Base-by-base conservation (phyloP, 1,140 invertebrate genomes). In the Helicoverpa zea region DNA sequence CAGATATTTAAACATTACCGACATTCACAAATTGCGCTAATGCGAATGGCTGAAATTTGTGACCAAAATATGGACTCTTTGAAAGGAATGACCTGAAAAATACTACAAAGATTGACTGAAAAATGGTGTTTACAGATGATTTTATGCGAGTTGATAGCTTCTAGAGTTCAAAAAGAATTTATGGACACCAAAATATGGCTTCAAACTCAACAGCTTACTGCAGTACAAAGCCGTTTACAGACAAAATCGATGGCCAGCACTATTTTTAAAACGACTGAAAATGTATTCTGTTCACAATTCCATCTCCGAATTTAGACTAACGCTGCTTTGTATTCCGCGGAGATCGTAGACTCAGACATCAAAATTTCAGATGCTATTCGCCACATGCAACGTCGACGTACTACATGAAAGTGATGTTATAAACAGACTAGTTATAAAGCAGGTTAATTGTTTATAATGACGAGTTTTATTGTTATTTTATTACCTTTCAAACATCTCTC, bases 221-320 rank as follows among this genome's bases (percentile, higher is more conserved):
- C 59, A 35, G 29, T 63, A 63, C 30, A 70, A 72, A 23, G 16
- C 13, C 14, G 5, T 2, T 10, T 12, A 5, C 58, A 75, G 73
- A 75, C 58, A 29, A 63, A 76, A 52, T 76, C 73, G 58, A 76
- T 76, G 16, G 18, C 23, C 47, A 51, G 7, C 30, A 5, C 23
- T 58, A 73, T 73, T 76, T 76, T 76, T 63, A 51, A 63, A 61
- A 7, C 43, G 7, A 29, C 13, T 35, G 49, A n/a, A 51, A 51
- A 23, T 30, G 13, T 61, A 63, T 49, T 30, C 70, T 30, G 70
- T 73, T 18, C 70, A 58, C 70, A 73, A 73, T 58, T 73, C 70
- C 29, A 73, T 58, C 70, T 73, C 14, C 52, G 30, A 73, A 43
- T 73, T 73, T 73, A 73, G 52, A 73, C 23, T 73, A 72, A 7